These are phyloP conservation scores for Acrossocheilus wenchowensis DNA, from an alignment of 2,797 vertebrate genomes.

Conservation along the genomic window DNA sequence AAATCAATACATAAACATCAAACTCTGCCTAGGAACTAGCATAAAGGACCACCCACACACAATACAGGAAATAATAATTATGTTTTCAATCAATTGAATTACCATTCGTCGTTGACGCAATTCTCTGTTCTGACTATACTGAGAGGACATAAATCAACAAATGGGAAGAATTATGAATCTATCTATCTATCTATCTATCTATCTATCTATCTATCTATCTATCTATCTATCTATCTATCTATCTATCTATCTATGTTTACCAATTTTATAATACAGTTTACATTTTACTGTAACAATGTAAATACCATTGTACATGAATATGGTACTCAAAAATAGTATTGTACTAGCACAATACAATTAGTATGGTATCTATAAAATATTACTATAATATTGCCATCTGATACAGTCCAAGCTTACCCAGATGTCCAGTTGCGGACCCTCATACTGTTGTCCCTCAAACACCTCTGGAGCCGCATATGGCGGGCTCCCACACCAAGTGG, in stretches of 20 bases:
- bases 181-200: too few species aligned
- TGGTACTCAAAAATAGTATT: background rate
- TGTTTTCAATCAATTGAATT: slow-evolving; percentile 48
- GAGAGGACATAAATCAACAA: slow-evolving; percentile 6
- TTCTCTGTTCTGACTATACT: background rate
- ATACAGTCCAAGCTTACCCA: slow-evolving; percentile 82
- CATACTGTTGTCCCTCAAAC: slow-evolving; percentile 97
- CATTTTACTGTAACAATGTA: background rate
- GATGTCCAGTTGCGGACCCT: slow-evolving; percentile 97
- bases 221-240: too few species aligned
- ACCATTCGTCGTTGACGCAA: slow-evolving; percentile 18
- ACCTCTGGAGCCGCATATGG: slow-evolving; percentile 97
- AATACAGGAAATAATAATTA: slow-evolving; percentile 45
- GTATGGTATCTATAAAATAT: background rate
- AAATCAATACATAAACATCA: slow-evolving; percentile 35
- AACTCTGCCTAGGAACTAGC: slow-evolving; percentile 25
- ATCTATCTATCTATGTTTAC: too few species aligned
- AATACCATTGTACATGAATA: background rate
- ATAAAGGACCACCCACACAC: slow-evolving; percentile 35
- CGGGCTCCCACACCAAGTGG: slow-evolving; percentile 97
- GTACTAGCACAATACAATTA: background rate
- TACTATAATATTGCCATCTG: background rate
- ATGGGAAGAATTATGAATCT: background rate
- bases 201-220: too few species aligned
- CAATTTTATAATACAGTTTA: background rate